phyloP scores from a whole-genome alignment of 2,888 invertebrate genomes.

The Malachius bipustulatus region DNA sequence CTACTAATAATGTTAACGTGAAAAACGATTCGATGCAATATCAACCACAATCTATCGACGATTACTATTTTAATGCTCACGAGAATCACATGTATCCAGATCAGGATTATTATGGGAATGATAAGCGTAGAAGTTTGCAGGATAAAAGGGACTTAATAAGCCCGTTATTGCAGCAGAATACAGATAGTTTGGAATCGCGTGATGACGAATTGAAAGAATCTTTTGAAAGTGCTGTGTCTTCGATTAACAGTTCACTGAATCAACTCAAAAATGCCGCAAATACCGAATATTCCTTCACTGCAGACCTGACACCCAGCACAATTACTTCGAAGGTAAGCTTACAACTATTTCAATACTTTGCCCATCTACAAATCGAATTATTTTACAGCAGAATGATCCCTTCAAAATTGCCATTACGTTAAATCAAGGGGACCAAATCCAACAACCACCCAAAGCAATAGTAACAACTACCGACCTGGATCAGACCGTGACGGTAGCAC shows the following conservation, averaged over 20 bases:
- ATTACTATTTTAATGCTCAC: slow-evolving; percentile 28
- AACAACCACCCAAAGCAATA: slow-evolving; percentile 29
- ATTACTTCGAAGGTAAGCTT: slow-evolving; percentile 18
- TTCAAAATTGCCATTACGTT: slow-evolving; percentile 24
- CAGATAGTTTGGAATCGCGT: slow-evolving; percentile 43
- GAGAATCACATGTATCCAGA: slow-evolving; percentile 18
- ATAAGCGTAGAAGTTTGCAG: slow-evolving; percentile 27
- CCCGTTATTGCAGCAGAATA: slow-evolving; percentile 37
- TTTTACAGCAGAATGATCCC: no score
- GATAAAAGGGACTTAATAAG: slow-evolving; percentile 30
- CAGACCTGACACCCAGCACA: slow-evolving; percentile 20
- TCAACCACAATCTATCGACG: slow-evolving; percentile 23
- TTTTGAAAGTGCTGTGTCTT: slow-evolving; percentile 43
- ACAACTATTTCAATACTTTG: slow-evolving; percentile 17
- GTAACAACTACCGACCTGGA: slow-evolving; percentile 26
- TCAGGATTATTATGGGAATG: slow-evolving; percentile 14
- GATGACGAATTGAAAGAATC: slow-evolving; percentile 45
- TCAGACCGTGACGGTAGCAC: slow-evolving; percentile 30
- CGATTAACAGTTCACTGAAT: slow-evolving; percentile 34
- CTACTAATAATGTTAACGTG: slow-evolving; percentile 15
- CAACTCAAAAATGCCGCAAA: slow-evolving; percentile 28
- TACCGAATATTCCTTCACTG: slow-evolving; percentile 22
- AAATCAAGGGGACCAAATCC: slow-evolving; percentile 30
- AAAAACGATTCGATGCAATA: slow-evolving; percentile 16
- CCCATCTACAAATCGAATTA: slow-evolving; percentile 13